Evolutionary conservation across 2,797 vertebrate species (phyloP).

Genomic region (Coendou prehensilis): DNA sequence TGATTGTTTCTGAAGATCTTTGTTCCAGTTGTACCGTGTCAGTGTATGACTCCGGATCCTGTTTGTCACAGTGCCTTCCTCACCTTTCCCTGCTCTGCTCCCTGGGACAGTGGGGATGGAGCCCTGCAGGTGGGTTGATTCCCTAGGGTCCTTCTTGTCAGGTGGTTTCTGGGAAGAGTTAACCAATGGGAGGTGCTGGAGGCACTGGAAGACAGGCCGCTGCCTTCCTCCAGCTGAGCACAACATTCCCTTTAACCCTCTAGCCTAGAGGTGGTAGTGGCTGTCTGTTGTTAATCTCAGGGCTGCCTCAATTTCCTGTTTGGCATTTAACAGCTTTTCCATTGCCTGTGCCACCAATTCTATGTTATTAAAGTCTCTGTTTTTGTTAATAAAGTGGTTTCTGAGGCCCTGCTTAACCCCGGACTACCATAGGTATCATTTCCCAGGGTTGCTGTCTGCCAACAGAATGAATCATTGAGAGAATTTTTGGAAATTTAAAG

Average conservation of each 20-base stretch:
- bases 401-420: neutral
- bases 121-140: neutral
- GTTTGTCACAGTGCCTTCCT: neutral
- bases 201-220: neutral
- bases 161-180: neutral
- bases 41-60: neutral
- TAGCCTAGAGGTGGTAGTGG: neutral
- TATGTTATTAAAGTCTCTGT: neutral
- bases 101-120: neutral
- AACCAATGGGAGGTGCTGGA: neutral
- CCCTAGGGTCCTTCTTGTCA: neutral
- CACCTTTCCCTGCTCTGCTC: neutral
- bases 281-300: neutral
- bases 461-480: neutral
- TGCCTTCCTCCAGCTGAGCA: neutral
- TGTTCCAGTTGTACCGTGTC: too few relatives aligned
- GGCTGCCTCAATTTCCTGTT: neutral
- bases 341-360: neutral
- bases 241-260: neutral
- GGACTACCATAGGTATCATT: neutral
- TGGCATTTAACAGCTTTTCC: neutral
- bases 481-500: constrained; percentile 42
- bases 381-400: neutral
- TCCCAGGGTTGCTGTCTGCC: neutral
- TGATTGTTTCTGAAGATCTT: constrained; percentile 4